These are phyloP conservation scores for Galaxea fascicularis DNA, from an alignment of 92 coral and sea anemone genomes.

Conservation along the genomic window DNA sequence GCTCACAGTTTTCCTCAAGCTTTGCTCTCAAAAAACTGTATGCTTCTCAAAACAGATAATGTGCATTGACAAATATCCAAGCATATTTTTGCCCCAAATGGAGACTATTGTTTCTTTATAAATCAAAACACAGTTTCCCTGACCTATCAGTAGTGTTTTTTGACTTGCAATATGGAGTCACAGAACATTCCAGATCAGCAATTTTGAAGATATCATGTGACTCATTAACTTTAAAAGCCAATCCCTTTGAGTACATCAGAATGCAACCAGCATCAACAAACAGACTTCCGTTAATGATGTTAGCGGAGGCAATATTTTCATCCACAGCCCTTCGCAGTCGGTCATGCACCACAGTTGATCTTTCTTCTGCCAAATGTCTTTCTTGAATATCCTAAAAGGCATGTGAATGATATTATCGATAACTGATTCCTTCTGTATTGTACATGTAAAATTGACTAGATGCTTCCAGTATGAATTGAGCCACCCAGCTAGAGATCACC, in stretches of 20 bases:
- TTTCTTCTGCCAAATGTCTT: conserved; percentile 45
- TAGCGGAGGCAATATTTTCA: not conserved
- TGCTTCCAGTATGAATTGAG: no score
- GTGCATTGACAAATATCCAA: no score
- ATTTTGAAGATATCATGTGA: conserved; percentile 26
- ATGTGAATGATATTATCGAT: not conserved
- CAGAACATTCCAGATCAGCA: not conserved
- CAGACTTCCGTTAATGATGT: conserved; percentile 38
- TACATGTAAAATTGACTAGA: no score
- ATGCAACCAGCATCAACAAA: conserved; percentile 56
- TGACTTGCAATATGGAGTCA: not conserved
- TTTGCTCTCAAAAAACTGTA: no score
- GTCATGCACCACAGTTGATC: conserved; percentile 50
- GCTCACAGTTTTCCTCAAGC: no score
- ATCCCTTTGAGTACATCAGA: conserved; percentile 56
- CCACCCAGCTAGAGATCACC: no score
- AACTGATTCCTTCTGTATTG: no score
- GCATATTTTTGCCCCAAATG: no score
- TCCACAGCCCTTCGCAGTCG: conserved; percentile 59
- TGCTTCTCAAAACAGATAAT: no score
- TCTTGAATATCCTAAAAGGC: conserved; percentile 50
- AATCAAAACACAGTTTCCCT: not conserved
- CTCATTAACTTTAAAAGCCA: conserved; percentile 15
- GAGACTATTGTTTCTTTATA: no score
- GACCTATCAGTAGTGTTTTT: conserved; percentile 29